phyloP scores from a whole-genome alignment of 2,888 invertebrate species.

The Harmothoe impar region DNA sequence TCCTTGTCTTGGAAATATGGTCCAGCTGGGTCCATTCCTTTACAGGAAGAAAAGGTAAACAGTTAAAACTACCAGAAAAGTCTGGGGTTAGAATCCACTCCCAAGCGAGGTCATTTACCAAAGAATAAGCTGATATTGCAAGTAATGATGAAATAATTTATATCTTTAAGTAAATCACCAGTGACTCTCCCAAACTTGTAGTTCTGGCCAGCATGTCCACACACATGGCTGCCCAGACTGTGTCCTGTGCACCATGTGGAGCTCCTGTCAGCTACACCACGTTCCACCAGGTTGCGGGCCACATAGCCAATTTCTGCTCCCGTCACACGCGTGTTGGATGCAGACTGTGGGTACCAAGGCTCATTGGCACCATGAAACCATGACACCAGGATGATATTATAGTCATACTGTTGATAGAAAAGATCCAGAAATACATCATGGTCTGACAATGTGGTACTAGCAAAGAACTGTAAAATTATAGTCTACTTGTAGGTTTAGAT shows the following conservation, averaged over 20 bases:
- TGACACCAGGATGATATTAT: conserved; percentile 70
- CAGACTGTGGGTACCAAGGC: conserved; percentile 81
- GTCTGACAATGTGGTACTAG: no score
- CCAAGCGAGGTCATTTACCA: no score
- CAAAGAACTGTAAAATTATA: no score
- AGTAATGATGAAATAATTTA: no score
- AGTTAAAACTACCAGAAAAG: no score
- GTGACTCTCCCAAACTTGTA: conserved; percentile 81
- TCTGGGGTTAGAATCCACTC: no score
- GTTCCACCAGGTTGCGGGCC: conserved; percentile 73
- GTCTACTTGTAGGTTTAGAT: no score
- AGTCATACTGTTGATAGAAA: conserved; percentile 65
- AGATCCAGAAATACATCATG: no score
- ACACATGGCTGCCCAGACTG: conserved; percentile 94
- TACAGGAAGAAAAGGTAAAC: no score
- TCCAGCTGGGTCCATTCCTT: conserved; percentile 93
- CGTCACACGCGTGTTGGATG: conserved; percentile 82
- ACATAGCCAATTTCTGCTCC: conserved; percentile 81
- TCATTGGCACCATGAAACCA: conserved; percentile 68
- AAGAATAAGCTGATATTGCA: no score
- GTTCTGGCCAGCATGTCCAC: conserved; percentile 90
- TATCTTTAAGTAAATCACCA: conserved; percentile 72
- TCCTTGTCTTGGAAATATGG: conserved; percentile 95
- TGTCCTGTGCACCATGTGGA: conserved; percentile 93
- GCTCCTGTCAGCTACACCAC: conserved; percentile 65